Conservation (phyloP, 2,888 invertebrate species). For the Proisotoma minuta region DNA sequence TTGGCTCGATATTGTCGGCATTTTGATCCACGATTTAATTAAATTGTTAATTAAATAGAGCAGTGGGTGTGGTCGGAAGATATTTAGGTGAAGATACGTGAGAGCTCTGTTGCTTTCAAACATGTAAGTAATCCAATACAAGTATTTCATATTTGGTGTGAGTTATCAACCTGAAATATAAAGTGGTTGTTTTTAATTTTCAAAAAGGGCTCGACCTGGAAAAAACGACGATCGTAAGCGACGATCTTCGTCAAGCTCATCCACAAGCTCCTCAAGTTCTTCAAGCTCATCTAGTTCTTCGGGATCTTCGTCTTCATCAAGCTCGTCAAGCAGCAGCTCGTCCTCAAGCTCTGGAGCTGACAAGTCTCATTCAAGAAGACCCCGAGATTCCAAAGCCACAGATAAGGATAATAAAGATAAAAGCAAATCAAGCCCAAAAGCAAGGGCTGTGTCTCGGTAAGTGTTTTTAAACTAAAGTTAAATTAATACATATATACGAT, state of each 20-base stretch:
- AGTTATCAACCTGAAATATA: too few relatives aligned
- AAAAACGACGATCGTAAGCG: conserved; percentile 42
- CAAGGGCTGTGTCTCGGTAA: background rate
- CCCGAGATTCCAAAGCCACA: background rate
- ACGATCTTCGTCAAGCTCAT: conserved; percentile 36
- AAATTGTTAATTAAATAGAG: too few relatives aligned
- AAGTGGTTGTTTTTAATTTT: background rate
- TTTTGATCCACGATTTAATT: too few relatives aligned
- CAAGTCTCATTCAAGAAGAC: background rate
- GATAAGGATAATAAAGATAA: too few relatives aligned
- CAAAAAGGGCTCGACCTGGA: conserved; percentile 40
- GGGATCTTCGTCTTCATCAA: conserved; percentile 43
- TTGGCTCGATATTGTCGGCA: too few relatives aligned
- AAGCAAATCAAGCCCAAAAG: background rate
- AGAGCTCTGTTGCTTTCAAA: too few relatives aligned
- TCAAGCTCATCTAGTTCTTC: conserved; percentile 43
- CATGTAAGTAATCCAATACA: too few relatives aligned
- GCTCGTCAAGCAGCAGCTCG: conserved; percentile 42
- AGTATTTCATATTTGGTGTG: too few relatives aligned
- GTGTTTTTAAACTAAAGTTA: background rate
- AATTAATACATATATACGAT: background rate
- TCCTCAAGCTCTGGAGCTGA: conserved; percentile 18
- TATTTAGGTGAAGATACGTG: too few relatives aligned
- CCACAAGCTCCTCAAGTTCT: conserved; percentile 40
- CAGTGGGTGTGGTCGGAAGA: too few relatives aligned